Base-by-base conservation (phyloP, 1,140 invertebrate genomes). In the Phymastichus coffea region DNA sequence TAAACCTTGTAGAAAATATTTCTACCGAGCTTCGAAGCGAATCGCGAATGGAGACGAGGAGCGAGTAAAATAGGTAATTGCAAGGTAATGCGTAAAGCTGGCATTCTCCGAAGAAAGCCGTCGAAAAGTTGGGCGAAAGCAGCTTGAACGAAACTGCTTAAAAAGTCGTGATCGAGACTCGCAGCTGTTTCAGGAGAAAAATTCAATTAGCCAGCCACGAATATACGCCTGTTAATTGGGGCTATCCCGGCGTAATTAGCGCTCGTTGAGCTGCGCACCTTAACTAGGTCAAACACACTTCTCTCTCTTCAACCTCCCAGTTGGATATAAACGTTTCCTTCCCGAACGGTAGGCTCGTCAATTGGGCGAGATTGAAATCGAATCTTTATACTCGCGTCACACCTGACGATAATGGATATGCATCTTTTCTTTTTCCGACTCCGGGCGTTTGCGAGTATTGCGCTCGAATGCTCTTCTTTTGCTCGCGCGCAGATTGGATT, bases 201-300 rank as follows among this genome's bases (percentile, higher is more conserved):
- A 65, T 65, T 67, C 64, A 67, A 67, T 67, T 67, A 67, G 59
- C 49, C 49, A 12, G 28, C 23, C 38, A 44, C 30, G 54, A 63
- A 70, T 68, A 66, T 69, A 70, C 66, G 63, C 57, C 64, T 72
- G 70, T 75, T 75, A 76, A 75, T 76, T 74, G 74, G 68, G 56
- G 67, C 66, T 68, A 70, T 70, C 68, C 66, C 68, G 57, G 65
- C 53, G 66, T 73, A 75, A 75, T 74, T 69, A 72, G 69, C 67
- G 65, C 60, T 56, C 53, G 63, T 59, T 71, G 28, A 33, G 66
- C 70, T 64, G 58, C 63, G 19, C n/a, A 6, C 23, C 15, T 62
- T 69, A 72, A 71, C 61, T 73, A 35, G 71, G 72, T 74, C 72
- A 69, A 41, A 30, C 65, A 37, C 53, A 48, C 53, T 53, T 33